These are phyloP conservation scores for Melieria picta DNA, from an alignment of 2,888 invertebrate species.

Conservation along the genomic window DNA sequence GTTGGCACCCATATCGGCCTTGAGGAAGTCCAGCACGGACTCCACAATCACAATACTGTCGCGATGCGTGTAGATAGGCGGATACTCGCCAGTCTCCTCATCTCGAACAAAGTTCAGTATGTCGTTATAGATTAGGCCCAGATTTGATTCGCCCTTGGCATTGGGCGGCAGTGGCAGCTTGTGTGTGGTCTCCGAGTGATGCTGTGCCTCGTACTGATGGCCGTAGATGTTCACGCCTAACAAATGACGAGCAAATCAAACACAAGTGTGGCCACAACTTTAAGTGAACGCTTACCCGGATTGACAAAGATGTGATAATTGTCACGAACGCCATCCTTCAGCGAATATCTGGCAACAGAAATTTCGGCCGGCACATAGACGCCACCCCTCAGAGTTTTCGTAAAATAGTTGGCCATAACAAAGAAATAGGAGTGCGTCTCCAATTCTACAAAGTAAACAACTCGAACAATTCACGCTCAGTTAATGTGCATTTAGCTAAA, in stretches of 20 bases:
- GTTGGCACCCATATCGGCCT: slow-evolving; percentile 48
- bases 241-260: not conserved
- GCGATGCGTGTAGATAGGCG: slow-evolving; percentile 66
- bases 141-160: slow-evolving; percentile 56
- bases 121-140: slow-evolving; percentile 61
- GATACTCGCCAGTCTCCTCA: slow-evolving; percentile 46
- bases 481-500: slow-evolving; percentile 9
- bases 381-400: slow-evolving; percentile 47
- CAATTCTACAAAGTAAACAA: slow-evolving; percentile 49
- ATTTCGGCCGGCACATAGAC: slow-evolving; percentile 69
- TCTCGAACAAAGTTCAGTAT: slow-evolving; percentile 63
- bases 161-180: slow-evolving; percentile 65
- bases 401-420: slow-evolving; percentile 60
- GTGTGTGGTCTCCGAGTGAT: slow-evolving; percentile 67
- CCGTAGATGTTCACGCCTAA: slow-evolving; percentile 63
- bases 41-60: slow-evolving; percentile 57
- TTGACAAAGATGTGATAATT: slow-evolving; percentile 63
- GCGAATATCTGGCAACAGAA: slow-evolving; percentile 66
- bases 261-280: not conserved
- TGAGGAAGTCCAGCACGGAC: slow-evolving; percentile 56
- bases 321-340: slow-evolving; percentile 66
- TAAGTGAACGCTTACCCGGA: slow-evolving; percentile 55
- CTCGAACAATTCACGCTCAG: not conserved
- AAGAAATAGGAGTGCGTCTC: slow-evolving; percentile 54
- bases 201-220: slow-evolving; percentile 64